Conservation (phyloP, 2,113 vertebrate genomes). For the Petrocephalus microphthalmus region DNA sequence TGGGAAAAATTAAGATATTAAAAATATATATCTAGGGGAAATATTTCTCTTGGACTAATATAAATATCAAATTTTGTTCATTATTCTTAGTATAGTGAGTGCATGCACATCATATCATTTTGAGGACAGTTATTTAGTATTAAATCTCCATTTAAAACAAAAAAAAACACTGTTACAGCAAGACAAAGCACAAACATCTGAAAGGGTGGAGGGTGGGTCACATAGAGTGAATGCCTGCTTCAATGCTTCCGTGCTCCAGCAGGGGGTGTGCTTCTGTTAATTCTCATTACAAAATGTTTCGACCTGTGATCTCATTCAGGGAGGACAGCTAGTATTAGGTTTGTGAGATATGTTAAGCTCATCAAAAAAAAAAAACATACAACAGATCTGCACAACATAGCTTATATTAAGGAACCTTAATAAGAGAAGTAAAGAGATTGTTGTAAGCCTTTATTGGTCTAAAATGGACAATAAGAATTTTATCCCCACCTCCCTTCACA, state of each 20-base stretch:
- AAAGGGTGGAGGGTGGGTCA: neutral
- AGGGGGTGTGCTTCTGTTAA: conserved; percentile 35
- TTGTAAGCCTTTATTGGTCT: neutral
- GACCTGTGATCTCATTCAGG: conserved; percentile 10
- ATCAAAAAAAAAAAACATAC: neutral
- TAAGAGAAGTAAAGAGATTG: neutral
- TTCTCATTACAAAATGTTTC: conserved; percentile 19
- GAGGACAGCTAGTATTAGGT: neutral
- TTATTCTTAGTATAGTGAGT: neutral
- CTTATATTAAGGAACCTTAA: neutral
- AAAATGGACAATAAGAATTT: neutral
- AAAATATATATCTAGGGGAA: neutral
- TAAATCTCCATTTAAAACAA: neutral
- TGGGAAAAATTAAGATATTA: neutral
- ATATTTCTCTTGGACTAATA: conserved; percentile 1
- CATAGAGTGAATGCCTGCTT: neutral
- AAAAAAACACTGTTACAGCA: neutral
- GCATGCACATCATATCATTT: neutral
- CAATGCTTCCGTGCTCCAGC: conserved; percentile 30
- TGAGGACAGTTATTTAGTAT: neutral
- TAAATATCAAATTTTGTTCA: neutral
- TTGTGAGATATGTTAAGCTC: neutral
- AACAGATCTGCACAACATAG: neutral
- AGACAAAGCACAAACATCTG: neutral
- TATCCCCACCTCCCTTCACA: neutral